Percentiles rank a stretch among this genome's conserved stretches.
These are phyloP conservation scores for Triplophysa dalaica DNA, from an alignment of 2,113 vertebrate species.

Conservation along the genomic window DNA sequence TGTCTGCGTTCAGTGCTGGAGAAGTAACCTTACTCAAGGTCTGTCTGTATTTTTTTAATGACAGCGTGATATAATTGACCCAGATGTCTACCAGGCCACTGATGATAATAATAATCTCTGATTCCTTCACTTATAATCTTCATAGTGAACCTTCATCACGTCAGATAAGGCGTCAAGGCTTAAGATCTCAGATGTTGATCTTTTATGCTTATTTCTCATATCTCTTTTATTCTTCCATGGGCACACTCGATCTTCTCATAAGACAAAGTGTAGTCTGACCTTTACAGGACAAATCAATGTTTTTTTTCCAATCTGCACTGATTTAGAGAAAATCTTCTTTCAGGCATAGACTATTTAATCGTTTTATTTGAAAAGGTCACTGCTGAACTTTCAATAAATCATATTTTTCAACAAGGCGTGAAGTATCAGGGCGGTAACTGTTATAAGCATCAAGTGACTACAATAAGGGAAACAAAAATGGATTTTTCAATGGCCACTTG, in stretches of 20 bases:
- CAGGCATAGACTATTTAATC: too few relatives aligned
- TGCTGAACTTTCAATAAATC: too few relatives aligned
- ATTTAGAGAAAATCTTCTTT: too few relatives aligned
- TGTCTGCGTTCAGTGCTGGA: not conserved
- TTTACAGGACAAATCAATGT: too few relatives aligned
- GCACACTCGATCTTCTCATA: not conserved
- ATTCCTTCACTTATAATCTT: not conserved
- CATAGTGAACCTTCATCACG: not conserved
- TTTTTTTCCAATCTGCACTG: too few relatives aligned
- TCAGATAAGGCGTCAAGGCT: too few relatives aligned
- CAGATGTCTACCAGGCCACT: not conserved
- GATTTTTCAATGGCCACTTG: too few relatives aligned
- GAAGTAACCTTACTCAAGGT: not conserved
- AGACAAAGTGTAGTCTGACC: not conserved
- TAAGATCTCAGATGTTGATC: conserved; percentile 20
- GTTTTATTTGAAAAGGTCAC: too few relatives aligned
- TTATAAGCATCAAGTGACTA: too few relatives aligned
- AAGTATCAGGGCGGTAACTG: too few relatives aligned
- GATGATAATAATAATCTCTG: not conserved
- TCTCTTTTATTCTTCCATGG: not conserved
- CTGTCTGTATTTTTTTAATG: not conserved
- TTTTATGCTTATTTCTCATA: not conserved
- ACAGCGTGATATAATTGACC: not conserved
- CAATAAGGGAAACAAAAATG: too few relatives aligned
- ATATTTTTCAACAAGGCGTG: too few relatives aligned